phyloP scores from a whole-genome alignment of 2,797 vertebrate genomes.

The Falco columbarius region DNA sequence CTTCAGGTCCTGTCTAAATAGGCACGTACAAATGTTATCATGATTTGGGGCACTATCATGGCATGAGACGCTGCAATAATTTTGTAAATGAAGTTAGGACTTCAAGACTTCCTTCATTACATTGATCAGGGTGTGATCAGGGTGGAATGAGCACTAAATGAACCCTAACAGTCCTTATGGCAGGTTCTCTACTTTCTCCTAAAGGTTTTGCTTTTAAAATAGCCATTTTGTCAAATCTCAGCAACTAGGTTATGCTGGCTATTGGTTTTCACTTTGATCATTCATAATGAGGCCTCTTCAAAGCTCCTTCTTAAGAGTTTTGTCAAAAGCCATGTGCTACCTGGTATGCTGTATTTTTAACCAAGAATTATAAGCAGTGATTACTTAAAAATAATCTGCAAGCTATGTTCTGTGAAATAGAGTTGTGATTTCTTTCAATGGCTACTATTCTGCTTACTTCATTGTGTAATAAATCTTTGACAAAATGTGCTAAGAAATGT shows the following conservation, averaged over 20 bases:
- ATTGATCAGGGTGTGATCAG: too few species aligned
- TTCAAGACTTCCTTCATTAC: background rate
- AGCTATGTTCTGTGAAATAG: background rate
- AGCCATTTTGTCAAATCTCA: background rate
- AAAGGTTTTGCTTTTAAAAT: background rate
- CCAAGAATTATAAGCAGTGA: background rate
- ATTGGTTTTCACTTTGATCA: background rate
- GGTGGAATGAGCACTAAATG: background rate
- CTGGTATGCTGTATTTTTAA: background rate
- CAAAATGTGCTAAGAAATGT: background rate
- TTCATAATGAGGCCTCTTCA: background rate
- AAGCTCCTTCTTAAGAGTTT: background rate
- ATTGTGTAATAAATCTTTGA: slow-evolving; percentile 4
- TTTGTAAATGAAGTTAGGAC: background rate
- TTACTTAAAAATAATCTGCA: background rate
- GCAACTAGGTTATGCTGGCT: background rate
- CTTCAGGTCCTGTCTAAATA: background rate
- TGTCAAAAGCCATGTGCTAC: background rate
- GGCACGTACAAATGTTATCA: background rate
- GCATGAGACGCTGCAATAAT: background rate
- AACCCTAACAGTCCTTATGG: background rate
- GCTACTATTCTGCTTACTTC: background rate
- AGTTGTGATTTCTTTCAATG: background rate
- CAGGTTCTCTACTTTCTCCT: background rate
- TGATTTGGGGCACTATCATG: background rate